phyloP scores from a whole-genome alignment of 1,140 invertebrate genomes.

The Magallana angulata region DNA sequence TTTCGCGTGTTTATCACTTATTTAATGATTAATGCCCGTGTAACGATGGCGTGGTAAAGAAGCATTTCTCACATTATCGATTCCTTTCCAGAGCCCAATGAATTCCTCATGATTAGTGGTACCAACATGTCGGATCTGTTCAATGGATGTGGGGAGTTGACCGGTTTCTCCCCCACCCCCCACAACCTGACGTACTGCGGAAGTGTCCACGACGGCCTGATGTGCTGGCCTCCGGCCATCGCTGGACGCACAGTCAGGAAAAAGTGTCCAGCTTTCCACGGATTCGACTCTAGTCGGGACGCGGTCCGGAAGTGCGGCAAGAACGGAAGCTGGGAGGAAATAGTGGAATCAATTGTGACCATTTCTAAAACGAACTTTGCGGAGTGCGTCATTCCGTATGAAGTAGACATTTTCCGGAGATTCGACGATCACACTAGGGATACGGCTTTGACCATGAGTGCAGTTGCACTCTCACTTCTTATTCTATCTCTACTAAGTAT shows the following conservation, averaged over 20 bases:
- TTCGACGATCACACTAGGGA: background rate
- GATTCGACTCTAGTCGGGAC: conserved; percentile 24
- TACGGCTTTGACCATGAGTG: conserved; percentile 33
- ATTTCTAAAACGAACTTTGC: conserved; percentile 52
- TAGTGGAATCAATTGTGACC: conserved; percentile 41
- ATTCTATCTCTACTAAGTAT: conserved; percentile 37
- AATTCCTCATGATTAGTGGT: background rate
- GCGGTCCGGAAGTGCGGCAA: conserved; percentile 45
- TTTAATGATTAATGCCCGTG: no score
- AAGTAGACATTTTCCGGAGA: background rate
- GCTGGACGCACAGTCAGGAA: conserved; percentile 25
- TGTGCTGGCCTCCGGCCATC: conserved; percentile 50
- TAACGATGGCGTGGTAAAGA: no score
- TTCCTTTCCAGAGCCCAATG: background rate
- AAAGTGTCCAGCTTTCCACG: conserved; percentile 43
- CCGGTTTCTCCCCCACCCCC: background rate
- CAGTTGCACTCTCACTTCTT: conserved; percentile 41
- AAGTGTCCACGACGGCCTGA: conserved; percentile 45
- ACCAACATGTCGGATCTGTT: background rate
- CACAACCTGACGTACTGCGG: conserved; percentile 36
- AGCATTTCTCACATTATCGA: no score
- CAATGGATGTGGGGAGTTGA: background rate
- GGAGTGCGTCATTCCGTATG: conserved; percentile 29
- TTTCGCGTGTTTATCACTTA: no score
- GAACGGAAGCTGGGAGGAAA: conserved; percentile 46